phyloP scores from a whole-genome alignment of 35 echinoderm and acorn worm genomes.

The Hemicentrotus pulcherrimus region DNA sequence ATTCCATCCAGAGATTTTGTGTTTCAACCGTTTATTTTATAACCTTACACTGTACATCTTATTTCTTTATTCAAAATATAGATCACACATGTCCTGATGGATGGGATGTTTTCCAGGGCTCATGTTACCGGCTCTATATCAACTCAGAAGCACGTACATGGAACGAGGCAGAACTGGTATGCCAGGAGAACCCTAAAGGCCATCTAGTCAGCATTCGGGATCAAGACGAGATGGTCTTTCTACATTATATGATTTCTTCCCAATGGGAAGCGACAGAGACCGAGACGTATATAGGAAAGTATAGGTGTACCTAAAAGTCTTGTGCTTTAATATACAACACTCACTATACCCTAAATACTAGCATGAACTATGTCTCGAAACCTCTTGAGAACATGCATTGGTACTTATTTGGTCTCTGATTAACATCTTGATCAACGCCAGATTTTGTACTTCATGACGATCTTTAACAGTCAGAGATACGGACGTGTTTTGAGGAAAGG shows the following conservation, averaged over 20 bases:
- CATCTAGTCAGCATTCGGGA: slow-evolving; percentile 44
- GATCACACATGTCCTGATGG: slow-evolving; percentile 9
- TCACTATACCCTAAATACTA: no score
- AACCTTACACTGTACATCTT: background rate
- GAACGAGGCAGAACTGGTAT: slow-evolving; percentile 37
- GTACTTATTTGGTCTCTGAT: no score
- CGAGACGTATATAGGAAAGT: slow-evolving; percentile 29
- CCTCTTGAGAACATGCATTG: no score
- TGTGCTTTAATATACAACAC: no score
- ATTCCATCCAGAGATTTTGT: no score
- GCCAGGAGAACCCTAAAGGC: background rate
- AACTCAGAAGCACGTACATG: background rate
- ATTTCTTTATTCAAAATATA: background rate
- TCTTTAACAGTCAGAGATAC: no score
- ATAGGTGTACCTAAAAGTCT: background rate
- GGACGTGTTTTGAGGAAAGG: no score
- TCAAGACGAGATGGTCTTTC: background rate
- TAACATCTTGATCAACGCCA: no score
- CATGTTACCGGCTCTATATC: background rate
- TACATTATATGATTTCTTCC: slow-evolving; percentile 46
- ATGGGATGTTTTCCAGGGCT: background rate
- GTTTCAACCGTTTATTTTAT: no score
- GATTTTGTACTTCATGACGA: no score
- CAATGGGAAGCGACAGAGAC: slow-evolving; percentile 4
- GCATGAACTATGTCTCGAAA: no score